Conservation (phyloP, 2,797 vertebrate species). For the Mallotus villosus region DNA sequence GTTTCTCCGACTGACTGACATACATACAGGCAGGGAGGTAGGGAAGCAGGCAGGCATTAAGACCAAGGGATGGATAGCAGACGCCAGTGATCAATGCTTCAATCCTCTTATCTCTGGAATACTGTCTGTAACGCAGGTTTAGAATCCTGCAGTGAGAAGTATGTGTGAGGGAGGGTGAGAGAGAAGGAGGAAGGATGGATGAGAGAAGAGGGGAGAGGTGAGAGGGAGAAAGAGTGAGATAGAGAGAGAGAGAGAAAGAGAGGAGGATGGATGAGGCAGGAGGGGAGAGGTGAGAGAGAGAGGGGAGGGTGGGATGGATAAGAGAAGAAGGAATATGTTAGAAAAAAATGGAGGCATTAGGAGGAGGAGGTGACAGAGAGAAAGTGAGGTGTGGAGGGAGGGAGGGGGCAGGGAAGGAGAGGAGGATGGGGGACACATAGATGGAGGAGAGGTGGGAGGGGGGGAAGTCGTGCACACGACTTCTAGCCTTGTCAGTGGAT, state of each 20-base stretch:
- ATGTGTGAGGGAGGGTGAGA: constrained; percentile 19
- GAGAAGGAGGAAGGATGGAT: constrained; percentile 33
- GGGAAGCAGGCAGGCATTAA: neutral
- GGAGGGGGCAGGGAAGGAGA: neutral
- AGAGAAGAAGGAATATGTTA: neutral
- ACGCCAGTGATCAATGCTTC: constrained; percentile 54
- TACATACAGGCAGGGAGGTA: neutral
- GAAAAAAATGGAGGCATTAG: neutral
- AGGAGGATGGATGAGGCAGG: neutral
- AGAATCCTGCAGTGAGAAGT: constrained; percentile 45
- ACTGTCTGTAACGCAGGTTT: constrained; percentile 50
- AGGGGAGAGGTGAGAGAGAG: constrained; percentile 2
- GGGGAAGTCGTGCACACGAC: constrained; percentile 59
- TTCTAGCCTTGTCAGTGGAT: neutral
- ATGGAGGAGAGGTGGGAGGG: constrained; percentile 43
- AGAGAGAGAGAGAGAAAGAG: neutral
- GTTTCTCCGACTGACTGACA: neutral
- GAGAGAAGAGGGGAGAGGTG: neutral
- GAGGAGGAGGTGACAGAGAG: neutral
- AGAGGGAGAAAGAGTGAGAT: neutral
- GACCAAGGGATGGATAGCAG: constrained; percentile 42
- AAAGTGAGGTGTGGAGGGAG: constrained; percentile 2
- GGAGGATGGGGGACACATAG: constrained; percentile 20
- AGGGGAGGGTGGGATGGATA: neutral
- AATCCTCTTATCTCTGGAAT: constrained; percentile 60